phyloP scores from a whole-genome alignment of 2,113 vertebrate genomes.

The Maylandia zebra region DNA sequence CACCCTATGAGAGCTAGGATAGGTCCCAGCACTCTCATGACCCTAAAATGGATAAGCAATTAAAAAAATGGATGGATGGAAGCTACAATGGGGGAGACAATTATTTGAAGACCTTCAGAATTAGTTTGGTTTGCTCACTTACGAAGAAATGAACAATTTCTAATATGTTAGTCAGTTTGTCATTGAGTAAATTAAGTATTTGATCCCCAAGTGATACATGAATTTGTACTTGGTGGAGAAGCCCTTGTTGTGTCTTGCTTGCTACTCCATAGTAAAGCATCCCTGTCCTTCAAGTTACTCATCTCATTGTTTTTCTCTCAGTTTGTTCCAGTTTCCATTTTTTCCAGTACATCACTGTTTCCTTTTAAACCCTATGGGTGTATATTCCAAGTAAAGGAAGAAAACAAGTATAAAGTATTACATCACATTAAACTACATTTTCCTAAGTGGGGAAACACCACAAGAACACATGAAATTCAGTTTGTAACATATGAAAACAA shows the following conservation, averaged over 20 bases:
- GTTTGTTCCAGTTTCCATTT: background rate
- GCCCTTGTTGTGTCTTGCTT: background rate
- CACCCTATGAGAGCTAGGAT: background rate
- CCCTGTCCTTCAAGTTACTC: background rate
- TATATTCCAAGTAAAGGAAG: slow-evolving; percentile 1
- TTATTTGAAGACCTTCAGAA: background rate
- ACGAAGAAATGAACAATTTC: background rate
- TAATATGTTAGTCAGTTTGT: background rate
- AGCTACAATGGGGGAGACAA: background rate
- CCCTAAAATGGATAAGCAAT: background rate
- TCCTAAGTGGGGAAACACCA: background rate
- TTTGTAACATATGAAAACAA: background rate
- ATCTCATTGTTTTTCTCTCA: background rate
- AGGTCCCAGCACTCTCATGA: background rate
- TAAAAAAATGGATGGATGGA: background rate
- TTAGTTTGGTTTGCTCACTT: background rate
- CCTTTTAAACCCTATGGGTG: background rate
- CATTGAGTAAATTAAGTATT: background rate
- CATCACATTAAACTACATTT: background rate
- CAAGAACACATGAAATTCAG: background rate
- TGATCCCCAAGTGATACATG: background rate
- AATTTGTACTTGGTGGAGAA: background rate
- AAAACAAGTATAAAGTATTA: slow-evolving; percentile 3
- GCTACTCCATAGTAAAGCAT: background rate
- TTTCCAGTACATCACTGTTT: background rate